These are phyloP conservation scores for Argynnis bischoffii DNA, from an alignment of 2,888 invertebrate species.

Conservation along the genomic window DNA sequence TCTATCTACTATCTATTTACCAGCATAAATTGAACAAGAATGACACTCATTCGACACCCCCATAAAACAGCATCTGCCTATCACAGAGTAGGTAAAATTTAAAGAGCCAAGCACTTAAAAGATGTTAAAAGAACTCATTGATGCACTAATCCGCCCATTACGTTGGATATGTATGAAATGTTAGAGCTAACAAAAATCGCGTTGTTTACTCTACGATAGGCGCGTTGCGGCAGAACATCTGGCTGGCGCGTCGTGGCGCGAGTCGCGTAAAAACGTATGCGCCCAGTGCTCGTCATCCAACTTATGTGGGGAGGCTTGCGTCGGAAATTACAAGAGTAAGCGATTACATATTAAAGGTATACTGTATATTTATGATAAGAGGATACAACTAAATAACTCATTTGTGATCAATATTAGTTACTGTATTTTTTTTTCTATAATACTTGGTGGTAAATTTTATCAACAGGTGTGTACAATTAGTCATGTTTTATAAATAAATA, in stretches of 20 bases:
- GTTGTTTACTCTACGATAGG: constrained; percentile 40
- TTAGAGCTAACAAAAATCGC: constrained; percentile 32
- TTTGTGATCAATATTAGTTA: background rate
- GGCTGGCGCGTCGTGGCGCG: constrained; percentile 44
- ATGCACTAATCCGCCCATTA: constrained; percentile 12
- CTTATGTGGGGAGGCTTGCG: constrained; percentile 44
- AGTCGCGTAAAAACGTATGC: constrained; percentile 46
- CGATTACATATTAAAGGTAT: constrained; percentile 12
- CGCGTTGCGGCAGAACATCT: constrained; percentile 48
- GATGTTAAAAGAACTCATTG: background rate
- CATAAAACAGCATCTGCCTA: no score
- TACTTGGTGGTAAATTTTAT: no score
- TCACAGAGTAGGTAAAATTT: no score
- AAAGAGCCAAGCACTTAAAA: no score
- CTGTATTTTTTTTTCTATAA: no score
- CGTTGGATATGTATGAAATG: constrained; percentile 4
- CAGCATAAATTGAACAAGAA: no score
- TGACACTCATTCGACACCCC: no score
- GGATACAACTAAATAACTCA: background rate
- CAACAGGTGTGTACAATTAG: no score
- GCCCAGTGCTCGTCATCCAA: constrained; percentile 59
- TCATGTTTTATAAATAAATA: no score
- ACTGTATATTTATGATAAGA: background rate
- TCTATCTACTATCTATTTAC: no score
- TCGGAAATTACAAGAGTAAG: constrained; percentile 33